Base-by-base conservation (phyloP, 2,797 vertebrate species). In the Morelia viridis region DNA sequence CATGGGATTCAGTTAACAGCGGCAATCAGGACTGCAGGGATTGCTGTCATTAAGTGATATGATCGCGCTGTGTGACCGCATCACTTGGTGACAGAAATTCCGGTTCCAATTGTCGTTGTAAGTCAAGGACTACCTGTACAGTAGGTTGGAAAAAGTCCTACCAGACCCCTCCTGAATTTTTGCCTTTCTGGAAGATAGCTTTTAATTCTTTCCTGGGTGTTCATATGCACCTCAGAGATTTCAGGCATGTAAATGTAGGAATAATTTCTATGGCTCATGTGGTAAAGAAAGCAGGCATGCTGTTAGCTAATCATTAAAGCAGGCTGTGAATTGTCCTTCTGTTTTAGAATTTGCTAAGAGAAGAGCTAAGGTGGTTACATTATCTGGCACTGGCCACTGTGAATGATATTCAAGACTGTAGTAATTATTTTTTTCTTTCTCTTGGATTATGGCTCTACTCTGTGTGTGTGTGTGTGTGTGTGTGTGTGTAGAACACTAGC, bases 261-360 rank as follows among this genome's bases (percentile, higher is more conserved):
- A 8, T 53, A 10, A 68, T 64, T 26, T 64, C 31, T 61, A 28
- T 60, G 13, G 12, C 13, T 41, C 71, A 41, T 2, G 1, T 31
- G 60, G 41, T 58, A 65, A 13, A 53, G 26, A 58, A 60, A 17
- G 31, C 26, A 24, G 50, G n/a, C 53, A 10, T 11, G 7, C 2
- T 9, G 6, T 56, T 17, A 12, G 64, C 28, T 56, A 35, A 68
- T 71, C 88, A 57, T 68, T 53, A 64, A 9, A 87, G 11, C 35
- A 89, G 90, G 5, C 6, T 87, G 10, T 7, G 0, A 0, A 24
- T 0, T 0, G 8, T 3, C 7, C 1, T 46, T 58, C 89, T 92
- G 65, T 92, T 94, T 90, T 57, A 88, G 60, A 12, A 13, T 94
- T 2, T 89, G 17, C 19, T 87, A 50, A 89, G n/a, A 17, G 0